These are phyloP conservation scores for Agrochola circellaris DNA, from an alignment of 2,888 invertebrate genomes.

Conservation along the genomic window DNA sequence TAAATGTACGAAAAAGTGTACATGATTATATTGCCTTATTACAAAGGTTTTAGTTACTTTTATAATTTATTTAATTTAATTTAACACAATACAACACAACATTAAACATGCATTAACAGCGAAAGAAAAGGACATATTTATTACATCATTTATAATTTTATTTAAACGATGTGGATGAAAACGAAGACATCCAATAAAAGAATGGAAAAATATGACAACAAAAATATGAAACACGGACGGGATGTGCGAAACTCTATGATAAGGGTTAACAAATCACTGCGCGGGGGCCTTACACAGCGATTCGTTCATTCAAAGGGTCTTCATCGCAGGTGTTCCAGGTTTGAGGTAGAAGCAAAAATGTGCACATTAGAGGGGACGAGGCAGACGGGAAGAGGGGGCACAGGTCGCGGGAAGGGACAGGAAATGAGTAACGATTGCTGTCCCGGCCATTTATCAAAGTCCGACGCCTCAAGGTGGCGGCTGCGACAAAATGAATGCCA, in stretches of 20 bases:
- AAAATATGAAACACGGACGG: constrained; percentile 51
- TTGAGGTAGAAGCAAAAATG: constrained; percentile 77
- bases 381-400: constrained; percentile 58
- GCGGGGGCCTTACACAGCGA: constrained; percentile 61
- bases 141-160: constrained; percentile 54
- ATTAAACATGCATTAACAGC: constrained; percentile 69
- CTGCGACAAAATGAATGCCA: constrained; percentile 79
- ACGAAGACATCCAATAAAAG: constrained; percentile 50
- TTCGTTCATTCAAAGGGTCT: constrained; percentile 72
- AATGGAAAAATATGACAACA: constrained; percentile 58
- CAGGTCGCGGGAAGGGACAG: constrained; percentile 81
- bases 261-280: constrained; percentile 64
- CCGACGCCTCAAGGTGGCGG: constrained; percentile 78
- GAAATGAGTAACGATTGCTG: constrained; percentile 87
- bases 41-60: constrained; percentile 30
- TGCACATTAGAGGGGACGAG: constrained; percentile 76
- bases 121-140: constrained; percentile 42
- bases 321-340: constrained; percentile 72
- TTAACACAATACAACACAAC: constrained; percentile 70
- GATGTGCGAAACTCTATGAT: constrained; percentile 51
- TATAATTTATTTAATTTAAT: constrained; percentile 34
- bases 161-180: constrained; percentile 57
- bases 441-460: constrained; percentile 88
- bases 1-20: constrained; percentile 10
- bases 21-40: constrained; percentile 8